Base-by-base conservation (phyloP, 2,797 vertebrate genomes). In the Rhinichthys osculus region DNA sequence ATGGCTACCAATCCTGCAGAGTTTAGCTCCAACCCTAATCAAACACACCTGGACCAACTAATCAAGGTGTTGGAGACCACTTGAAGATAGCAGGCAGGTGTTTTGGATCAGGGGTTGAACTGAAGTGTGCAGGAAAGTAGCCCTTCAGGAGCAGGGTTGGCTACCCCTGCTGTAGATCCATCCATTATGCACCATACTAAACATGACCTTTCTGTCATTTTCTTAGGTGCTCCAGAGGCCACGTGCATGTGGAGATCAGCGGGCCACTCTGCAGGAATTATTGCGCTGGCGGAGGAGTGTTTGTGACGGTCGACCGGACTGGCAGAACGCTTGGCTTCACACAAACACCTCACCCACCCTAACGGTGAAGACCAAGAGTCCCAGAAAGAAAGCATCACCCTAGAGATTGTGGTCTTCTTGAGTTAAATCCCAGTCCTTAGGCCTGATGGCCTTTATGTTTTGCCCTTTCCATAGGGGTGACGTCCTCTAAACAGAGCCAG, bases 211-310 rank as follows among this genome's bases (percentile, higher is more conserved):
- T 54, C 35, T 85, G 57, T 54, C 8, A 44, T 79, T 64, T 14
- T 50, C 47, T n/a, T 92, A 99, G 97, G 95, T 96, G 80, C 95
- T 96, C 91, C 97, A 96, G 90, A 95, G 96, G 88, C 93, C 97
- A 86, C 93, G 94, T 90, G 93, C 96, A 85, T 96, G 95, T 0
- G 94, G 94, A 90, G 95, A 97, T 13, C 96, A 97, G 89, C 96
- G 93, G 0, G 89, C 93, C 57, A 91, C 97, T 88, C 93, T 98
- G 42, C 95, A 94, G 90, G 96, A 98, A 90, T 94, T 98, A 82
- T 92, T 98, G 90, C 95, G 95, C 38, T 96, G 96, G 96, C 94
- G 96, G 82, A 95, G 96, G 90, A 94, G 92, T 91, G 95, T 97
- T 87, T 97, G 97, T 82, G 97, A 98, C 92, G 95, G 96, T 84